A percentile compares a stretch with the other conserved stretches of the same genome.
phyloP scores from a whole-genome alignment of 1,140 invertebrate species.

The Neodiprion pinetum region DNA sequence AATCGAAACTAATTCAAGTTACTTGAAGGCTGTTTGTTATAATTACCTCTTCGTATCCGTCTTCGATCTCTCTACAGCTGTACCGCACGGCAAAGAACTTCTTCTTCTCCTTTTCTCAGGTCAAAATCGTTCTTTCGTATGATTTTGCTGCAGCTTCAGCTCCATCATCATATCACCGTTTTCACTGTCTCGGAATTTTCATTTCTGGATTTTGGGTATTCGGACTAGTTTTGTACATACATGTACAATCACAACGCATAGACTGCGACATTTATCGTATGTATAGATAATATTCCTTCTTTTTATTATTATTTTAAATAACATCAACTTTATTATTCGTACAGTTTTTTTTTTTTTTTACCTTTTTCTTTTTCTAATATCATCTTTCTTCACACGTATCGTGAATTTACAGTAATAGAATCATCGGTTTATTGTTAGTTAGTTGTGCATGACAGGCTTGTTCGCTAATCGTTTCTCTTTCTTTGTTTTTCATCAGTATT shows the following conservation, averaged over 20 bases:
- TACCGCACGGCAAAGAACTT: background rate
- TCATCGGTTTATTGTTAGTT: background rate
- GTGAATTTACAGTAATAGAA: background rate
- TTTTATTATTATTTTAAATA: conserved; percentile 48
- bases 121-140: conserved; percentile 7
- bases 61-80: background rate
- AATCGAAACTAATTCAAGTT: conserved; percentile 1
- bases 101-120: background rate
- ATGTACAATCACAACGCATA: too few species aligned
- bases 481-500: conserved; percentile 27
- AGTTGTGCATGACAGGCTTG: conserved; percentile 18
- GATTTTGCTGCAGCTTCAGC: background rate
- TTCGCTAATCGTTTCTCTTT: conserved; percentile 20
- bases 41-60: conserved; percentile 2
- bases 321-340: conserved; percentile 60
- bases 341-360: conserved; percentile 40
- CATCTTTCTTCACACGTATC: conserved; percentile 21
- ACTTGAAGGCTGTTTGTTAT: background rate
- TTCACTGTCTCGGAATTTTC: too few species aligned
- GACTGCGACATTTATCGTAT: background rate
- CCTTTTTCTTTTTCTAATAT: conserved; percentile 31
- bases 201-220: too few species aligned
- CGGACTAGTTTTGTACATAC: too few species aligned
- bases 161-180: background rate
- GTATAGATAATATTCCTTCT: conserved; percentile 2